Base-by-base conservation (phyloP, 2,888 invertebrate genomes). In the Noctuana brunneofusca region DNA sequence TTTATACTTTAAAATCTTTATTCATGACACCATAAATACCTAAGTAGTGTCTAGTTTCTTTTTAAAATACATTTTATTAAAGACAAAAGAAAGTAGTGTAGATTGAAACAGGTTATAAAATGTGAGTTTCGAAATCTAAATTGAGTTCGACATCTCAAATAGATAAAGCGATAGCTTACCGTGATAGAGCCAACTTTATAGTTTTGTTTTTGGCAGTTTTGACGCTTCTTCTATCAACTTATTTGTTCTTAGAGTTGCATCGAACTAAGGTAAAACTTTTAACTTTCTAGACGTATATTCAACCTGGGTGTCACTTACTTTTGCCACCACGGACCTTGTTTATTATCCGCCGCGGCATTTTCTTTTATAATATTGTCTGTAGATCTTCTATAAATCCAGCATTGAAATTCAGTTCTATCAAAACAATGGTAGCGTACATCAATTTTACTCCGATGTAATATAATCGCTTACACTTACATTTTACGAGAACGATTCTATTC, bases 191-290 rank as follows among this genome's bases (percentile, higher is more conserved):
- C 82, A 90, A 91, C 86, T 92, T 92, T 92, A 92, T 92, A 89
- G 92, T 90, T 91, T 92, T 92, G 92, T 92, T 92, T 92, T 92
- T 91, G 89, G 86, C 89, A 90, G 89, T 91, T 91, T 85, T 88
- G 90, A 91, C 91, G 84, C 79, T 80, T 83, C 84, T 84, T 86
- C 87, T 85, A 83, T 89, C 87, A 88, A 87, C 86, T 89, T 89
- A 89, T 89, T 90, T 89, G 89, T 89, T 88, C 88, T 81, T 52
- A 32, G 78, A 81, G 78, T 76, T 84, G 86, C 86, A 85, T 85
- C 83, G 80, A 81, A 86, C 82, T 78, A 83, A 76, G 79, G 81
- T 80, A 81, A 80, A 89, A 88, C 84, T 89, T 89, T 86, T 87
- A 89, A 89, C 86, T 89, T 87, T 70, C 71, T 74, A 75, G 81